Conservation (phyloP, 2,113 vertebrate species). For the Brienomyrus brachyistius region DNA sequence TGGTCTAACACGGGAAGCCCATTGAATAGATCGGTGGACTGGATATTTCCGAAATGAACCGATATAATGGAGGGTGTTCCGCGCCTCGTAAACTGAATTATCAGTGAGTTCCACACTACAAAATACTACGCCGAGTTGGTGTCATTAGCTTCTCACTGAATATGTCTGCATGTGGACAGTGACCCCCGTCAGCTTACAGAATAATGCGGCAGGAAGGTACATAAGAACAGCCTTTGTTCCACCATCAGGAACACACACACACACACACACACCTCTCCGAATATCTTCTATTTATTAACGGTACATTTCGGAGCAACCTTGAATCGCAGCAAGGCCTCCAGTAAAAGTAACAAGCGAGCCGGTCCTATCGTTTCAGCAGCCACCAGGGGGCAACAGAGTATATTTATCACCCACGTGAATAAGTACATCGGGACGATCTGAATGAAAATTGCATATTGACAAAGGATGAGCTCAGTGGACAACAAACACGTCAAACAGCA, state of each 20-base stretch:
- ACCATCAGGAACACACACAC: background rate
- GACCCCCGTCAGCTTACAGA: background rate
- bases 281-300: background rate
- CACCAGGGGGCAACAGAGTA: background rate
- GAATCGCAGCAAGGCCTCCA: background rate
- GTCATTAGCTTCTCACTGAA: background rate
- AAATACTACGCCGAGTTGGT: background rate
- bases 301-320: background rate
- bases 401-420: background rate
- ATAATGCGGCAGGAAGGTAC: background rate
- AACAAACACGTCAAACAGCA: background rate
- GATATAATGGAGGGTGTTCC: background rate
- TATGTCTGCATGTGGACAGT: background rate
- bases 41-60: background rate
- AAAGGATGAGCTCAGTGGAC: background rate
- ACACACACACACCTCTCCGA: background rate
- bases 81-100: background rate
- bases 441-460: background rate
- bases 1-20: constrained; percentile 33
- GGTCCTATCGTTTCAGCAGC: background rate
- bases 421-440: background rate
- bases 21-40: constrained; percentile 36
- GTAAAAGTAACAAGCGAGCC: background rate
- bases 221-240: background rate
- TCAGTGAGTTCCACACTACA: background rate